Base-by-base conservation (phyloP, 2,113 vertebrate species). In the Thalassarche chlororhynchos region DNA sequence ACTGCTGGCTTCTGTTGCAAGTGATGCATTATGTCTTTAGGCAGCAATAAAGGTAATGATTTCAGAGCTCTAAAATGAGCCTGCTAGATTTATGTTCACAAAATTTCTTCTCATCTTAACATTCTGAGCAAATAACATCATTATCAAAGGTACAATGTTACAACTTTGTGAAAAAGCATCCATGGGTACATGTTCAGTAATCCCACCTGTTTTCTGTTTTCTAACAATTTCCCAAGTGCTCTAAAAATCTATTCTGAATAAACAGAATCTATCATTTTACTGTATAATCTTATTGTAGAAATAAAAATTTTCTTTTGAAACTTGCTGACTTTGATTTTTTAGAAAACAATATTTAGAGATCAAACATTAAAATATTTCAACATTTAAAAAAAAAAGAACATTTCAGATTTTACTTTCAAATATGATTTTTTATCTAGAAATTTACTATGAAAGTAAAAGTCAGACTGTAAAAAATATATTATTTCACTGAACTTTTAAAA, bases 31-130 rank as follows among this genome's bases (percentile, higher is more conserved):
- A 65, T 70, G 55, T 94, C 85, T 97, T 96, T 83, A 97, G 94
- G 96, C 88, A 98, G 82, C 96, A 97, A 90, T 96, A 97, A 97
- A 97, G 58, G 84, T 96, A 97, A 94, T 49, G 38, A 89, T 79
- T 94, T 96, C 95, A 96, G 92, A 95, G 92, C 70, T 96, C 89
- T 97, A 90, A 95, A 97, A 64, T 85, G 76, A 93, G 86, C 21
- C 72, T 95, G 12, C 15, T 87, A 93, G 94, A 94, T 72, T 96
- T 94, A 94, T 79, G 71, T 96, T 96, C 86, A 69, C 77, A 87
- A 91, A 94, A 89, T 84, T 76, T 87, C 34, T 94, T 83, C 79
- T 93, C 36, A 75, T 93, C 65, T 92, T 91, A 87, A 81, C 74
- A 71, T 95, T 86, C 74, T 77, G 79, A 97, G 83, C 34, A 69